Base-by-base conservation (phyloP, 2,797 vertebrate species). In the Discoglossus pictus region DNA sequence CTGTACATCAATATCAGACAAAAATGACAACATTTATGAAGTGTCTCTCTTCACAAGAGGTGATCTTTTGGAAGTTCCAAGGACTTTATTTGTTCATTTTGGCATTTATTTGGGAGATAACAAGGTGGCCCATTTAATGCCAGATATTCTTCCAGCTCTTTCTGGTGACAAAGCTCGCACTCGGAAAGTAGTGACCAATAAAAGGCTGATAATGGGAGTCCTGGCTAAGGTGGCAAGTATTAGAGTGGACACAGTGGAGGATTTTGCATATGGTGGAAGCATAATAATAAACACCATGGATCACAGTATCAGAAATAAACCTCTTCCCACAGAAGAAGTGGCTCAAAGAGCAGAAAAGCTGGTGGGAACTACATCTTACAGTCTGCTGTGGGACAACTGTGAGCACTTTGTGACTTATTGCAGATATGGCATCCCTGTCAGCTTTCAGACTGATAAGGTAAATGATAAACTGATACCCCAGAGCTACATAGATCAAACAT, bases 331-430 rank as follows among this genome's bases (percentile, higher is more conserved):
- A 1, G 94, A 98, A n/a, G 94, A 95, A 79, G 93, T 93, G 72
- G 94, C 90, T 0, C 73, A 68, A 2, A 81, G 95, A 65, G 96
- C 96, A 0, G 94, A 98, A 86, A 92, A 88, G 67, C 84, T 93
- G 68, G 74, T 95, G 76, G 97, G 96, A 7, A 61, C 84, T 0
- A 86, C 92, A 13, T 81, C 84, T 13, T 98, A 99, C 83, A 98
- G 96, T 73, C 80, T 99, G 1, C 86, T 99, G 70, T 99, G 97
- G 97, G 93, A 97, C 87, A 99, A 98, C 88, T 99, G 97, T 68
- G 97, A 99, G 76, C 97, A 99, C 82, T 99, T 93, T 8, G 96
- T 98, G 76, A 98, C 96, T 83, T 88, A 94, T 90, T 99, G 96
- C 89, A 91, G 97, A 75, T 99, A 96, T 1, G 95, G 92, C 18